Percentiles rank a stretch among this genome's conserved stretches.
Evolutionary conservation across 1,140 invertebrate genomes (phyloP).

Genomic region (Drosophila mayri): DNA sequence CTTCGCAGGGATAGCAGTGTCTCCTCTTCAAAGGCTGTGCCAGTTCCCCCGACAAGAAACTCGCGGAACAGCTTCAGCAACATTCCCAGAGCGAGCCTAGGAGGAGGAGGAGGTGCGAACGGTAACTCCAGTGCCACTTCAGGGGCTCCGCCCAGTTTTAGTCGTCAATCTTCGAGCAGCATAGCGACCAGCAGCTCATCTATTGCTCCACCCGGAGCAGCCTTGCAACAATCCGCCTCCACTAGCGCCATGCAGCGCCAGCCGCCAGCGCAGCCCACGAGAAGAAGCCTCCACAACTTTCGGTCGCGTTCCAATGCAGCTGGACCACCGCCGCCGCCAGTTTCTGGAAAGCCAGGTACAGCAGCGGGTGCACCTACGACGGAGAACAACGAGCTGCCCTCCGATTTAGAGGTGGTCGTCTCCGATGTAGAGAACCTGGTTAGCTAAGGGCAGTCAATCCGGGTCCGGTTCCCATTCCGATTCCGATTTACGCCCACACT

Average conservation of each 20-base stretch:
- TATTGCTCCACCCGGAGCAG: constrained; percentile 5
- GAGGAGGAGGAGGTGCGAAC: constrained; percentile 19
- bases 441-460: constrained; percentile 71
- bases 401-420: constrained; percentile 82
- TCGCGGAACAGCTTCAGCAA: constrained; percentile 82
- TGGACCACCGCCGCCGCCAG: constrained; percentile 3
- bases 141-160: constrained; percentile 47
- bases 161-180: constrained; percentile 73
- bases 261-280: constrained; percentile 41
- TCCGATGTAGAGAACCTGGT: constrained; percentile 84
- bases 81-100: constrained; percentile 80
- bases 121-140: constrained; percentile 4
- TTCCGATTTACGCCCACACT: constrained; percentile 56
- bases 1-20: constrained; percentile 72
- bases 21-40: constrained; percentile 56
- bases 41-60: constrained; percentile 69
- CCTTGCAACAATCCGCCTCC: constrained; percentile 67
- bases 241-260: constrained; percentile 65
- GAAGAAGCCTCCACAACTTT: constrained; percentile 71
- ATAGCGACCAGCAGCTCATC: constrained; percentile 65
- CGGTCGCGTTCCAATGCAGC: constrained; percentile 38
- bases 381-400: constrained; percentile 69
- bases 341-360: constrained; percentile 9
- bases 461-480: background rate
- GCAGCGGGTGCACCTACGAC: constrained; percentile 28